Base-by-base conservation (phyloP, 2,113 vertebrate species). In the Podarcis cretensis region DNA sequence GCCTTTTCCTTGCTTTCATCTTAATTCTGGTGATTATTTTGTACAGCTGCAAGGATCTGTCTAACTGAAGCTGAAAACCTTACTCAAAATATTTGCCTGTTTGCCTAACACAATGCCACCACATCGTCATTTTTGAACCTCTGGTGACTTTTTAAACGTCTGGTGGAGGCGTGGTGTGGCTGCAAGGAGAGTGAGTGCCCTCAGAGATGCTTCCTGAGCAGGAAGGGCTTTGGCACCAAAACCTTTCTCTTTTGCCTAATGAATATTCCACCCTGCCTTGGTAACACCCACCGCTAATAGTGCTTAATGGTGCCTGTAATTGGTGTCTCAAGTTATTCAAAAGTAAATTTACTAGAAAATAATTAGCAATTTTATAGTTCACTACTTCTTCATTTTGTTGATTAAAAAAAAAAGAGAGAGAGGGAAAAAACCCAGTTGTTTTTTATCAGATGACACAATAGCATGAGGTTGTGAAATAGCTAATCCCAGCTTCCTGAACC, bases 351-450 rank as follows among this genome's bases (percentile, higher is more conserved):
- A 97, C 95, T 96, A 97, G 96, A 97, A 97, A 97, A 97, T 97
- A 97, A 97, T 97, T 97, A 97, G 95, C 96, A 97, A 97, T 97
- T 97, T 97, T 97, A 97, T 97, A 97, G 96, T 97, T 97, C 96
- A 95, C 95, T 96, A 97, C 97, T 95, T 96, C 94, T 94, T 96
- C 95, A 94, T 97, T 96, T 95, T 95, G 95, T 94, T 94, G 94
- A 96, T 96, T 84, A 78, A 93, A 95, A 95, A 93, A 87, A 25
- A 57, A n/a, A n/a, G n/a, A 93, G 94, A 95, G 93, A 54, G 48
- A 2, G 43, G 48, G 48, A 1, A 85, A 85, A 95, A 96, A 92
- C 93, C 91, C 89, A 3, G 14, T 88, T 94, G 79, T 40, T 91
- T 96, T 63, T 93, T 95, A 91, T 96, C 95, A 95, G 94, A 90